phyloP scores from a whole-genome alignment of 2,888 invertebrate species.

The Aelia acuminata region DNA sequence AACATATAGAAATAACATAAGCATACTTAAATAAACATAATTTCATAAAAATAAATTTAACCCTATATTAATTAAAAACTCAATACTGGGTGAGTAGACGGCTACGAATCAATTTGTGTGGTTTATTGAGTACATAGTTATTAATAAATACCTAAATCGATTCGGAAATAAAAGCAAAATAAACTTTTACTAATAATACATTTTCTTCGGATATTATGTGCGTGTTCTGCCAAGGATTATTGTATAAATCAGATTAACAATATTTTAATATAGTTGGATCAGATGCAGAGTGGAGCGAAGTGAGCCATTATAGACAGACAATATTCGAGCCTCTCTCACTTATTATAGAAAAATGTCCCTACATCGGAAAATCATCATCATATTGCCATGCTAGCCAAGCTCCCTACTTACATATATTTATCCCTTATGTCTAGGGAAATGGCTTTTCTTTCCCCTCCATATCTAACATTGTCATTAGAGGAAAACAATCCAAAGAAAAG shows the following conservation, averaged over 20 bases:
- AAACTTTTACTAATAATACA: no score
- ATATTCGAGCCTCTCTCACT: background rate
- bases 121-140: no score
- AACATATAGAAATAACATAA: no score
- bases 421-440: background rate
- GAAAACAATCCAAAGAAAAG: background rate
- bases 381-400: background rate
- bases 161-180: no score
- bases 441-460: background rate
- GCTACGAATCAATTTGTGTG: no score
- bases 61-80: no score
- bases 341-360: background rate
- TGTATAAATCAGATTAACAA: background rate
- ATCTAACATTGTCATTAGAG: background rate
- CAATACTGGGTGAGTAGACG: no score
- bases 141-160: no score
- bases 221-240: no score
- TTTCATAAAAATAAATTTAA: no score
- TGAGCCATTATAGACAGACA: background rate
- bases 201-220: no score
- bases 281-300: background rate
- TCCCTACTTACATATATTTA: background rate
- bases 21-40: no score
- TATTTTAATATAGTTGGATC: background rate
- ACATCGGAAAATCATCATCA: constrained; percentile 44